These are phyloP conservation scores for Passer montanus DNA, from an alignment of 2,113 vertebrate genomes.

Conservation along the genomic window DNA sequence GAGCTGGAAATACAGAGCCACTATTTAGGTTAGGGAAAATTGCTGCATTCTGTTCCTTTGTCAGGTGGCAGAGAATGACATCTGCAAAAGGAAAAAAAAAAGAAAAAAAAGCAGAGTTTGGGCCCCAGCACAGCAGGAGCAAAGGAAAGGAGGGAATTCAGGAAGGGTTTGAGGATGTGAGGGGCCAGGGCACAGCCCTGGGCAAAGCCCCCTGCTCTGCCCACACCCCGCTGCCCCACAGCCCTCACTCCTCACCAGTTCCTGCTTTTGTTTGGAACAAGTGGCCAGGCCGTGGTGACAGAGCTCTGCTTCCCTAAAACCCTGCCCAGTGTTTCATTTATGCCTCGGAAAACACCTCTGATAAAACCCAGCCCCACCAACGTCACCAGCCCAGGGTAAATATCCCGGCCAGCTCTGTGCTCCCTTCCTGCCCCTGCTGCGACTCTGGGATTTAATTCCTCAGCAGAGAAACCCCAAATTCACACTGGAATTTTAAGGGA, in stretches of 20 bases:
- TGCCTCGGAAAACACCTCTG: background rate
- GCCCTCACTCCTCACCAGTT: background rate
- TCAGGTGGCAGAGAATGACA: background rate
- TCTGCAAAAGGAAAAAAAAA: background rate
- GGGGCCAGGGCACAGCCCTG: accelerated
- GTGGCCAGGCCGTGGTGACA: background rate
- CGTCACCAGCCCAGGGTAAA: background rate
- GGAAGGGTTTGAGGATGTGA: background rate
- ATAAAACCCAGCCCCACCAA: background rate
- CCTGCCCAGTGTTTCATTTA: background rate
- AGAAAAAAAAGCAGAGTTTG: background rate
- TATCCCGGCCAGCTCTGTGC: background rate
- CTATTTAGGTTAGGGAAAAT: background rate
- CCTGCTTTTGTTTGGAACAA: background rate
- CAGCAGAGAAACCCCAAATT: background rate
- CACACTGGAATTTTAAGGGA: accelerated
- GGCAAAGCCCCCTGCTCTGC: accelerated
- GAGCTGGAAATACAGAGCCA: background rate
- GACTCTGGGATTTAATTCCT: background rate
- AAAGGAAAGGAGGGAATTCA: accelerated
- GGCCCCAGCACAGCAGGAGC: background rate
- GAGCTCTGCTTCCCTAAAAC: background rate
- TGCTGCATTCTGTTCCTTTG: background rate
- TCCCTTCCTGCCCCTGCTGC: background rate
- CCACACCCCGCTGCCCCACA: background rate